These are phyloP conservation scores for Cactoblastis cactorum DNA, from an alignment of 2,888 invertebrate species.

Conservation along the genomic window DNA sequence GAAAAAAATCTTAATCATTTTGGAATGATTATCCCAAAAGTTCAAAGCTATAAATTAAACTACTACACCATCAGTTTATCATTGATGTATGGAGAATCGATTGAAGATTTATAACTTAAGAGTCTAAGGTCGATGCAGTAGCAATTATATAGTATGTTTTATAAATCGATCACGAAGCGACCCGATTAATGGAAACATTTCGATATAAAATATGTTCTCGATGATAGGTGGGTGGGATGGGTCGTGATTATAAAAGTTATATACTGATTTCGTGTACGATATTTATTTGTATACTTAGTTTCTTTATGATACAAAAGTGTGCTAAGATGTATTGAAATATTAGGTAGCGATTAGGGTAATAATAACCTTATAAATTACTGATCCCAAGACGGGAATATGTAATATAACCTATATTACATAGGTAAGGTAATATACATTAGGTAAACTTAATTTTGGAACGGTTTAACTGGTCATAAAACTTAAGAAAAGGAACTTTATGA, in stretches of 20 bases:
- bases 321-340: too few species aligned
- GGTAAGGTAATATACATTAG: too few species aligned
- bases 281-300: background rate
- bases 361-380: too few species aligned
- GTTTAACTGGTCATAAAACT: too few species aligned
- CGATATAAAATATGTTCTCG: conserved; percentile 24
- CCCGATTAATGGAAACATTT: conserved; percentile 25
- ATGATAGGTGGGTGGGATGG: conserved; percentile 23
- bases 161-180: conserved; percentile 24
- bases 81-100: conserved; percentile 5
- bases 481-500: too few species aligned
- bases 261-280: conserved; percentile 1
- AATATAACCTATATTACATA: too few species aligned
- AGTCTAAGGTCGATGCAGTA: conserved; percentile 18
- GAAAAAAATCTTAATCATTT: background rate
- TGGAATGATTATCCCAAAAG: too few species aligned
- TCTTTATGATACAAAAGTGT: too few species aligned
- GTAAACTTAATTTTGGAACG: too few species aligned
- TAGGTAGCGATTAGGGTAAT: background rate
- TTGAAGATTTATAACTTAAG: conserved; percentile 13
- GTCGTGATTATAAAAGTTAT: background rate
- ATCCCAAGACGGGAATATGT: too few species aligned
- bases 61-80: too few species aligned
- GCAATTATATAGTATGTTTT: conserved; percentile 17
- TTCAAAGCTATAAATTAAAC: too few species aligned